phyloP scores from a whole-genome alignment of 2,113 vertebrate genomes.

The Nannospalax galili region DNA sequence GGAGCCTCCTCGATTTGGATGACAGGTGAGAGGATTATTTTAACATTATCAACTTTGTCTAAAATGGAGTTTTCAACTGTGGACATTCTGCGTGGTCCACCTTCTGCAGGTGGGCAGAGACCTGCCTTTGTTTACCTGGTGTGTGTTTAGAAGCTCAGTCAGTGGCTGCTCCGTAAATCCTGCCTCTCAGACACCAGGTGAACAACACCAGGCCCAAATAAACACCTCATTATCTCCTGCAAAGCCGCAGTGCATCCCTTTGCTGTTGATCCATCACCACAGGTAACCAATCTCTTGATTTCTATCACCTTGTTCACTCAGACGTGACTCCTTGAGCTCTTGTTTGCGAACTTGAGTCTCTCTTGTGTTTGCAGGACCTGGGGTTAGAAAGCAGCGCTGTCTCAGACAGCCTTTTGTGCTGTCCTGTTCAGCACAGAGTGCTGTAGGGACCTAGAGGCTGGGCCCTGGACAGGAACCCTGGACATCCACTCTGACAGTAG shows the following conservation, averaged over 20 bases:
- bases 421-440: not conserved
- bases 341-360: too few relatives aligned
- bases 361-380: not conserved
- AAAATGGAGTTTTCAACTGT: not conserved
- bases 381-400: not conserved
- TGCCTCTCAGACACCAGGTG: fast-evolving
- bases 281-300: not conserved
- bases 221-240: fast-evolving
- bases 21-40: not conserved
- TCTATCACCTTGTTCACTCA: too few relatives aligned
- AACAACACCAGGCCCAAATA: fast-evolving
- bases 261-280: fast-evolving
- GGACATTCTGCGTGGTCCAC: fast-evolving
- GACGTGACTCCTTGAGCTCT: not conserved
- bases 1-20: not conserved
- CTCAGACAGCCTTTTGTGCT: too few relatives aligned
- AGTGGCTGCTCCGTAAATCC: fast-evolving
- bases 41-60: fast-evolving
- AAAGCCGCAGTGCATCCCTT: not conserved
- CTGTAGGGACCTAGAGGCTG: fast-evolving
- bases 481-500: not conserved
- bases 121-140: fast-evolving
- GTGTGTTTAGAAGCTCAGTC: not conserved
- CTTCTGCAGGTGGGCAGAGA: fast-evolving
- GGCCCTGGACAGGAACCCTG: not conserved